Conservation (phyloP, 1,140 invertebrate genomes). For the Mercenaria mercenaria region DNA sequence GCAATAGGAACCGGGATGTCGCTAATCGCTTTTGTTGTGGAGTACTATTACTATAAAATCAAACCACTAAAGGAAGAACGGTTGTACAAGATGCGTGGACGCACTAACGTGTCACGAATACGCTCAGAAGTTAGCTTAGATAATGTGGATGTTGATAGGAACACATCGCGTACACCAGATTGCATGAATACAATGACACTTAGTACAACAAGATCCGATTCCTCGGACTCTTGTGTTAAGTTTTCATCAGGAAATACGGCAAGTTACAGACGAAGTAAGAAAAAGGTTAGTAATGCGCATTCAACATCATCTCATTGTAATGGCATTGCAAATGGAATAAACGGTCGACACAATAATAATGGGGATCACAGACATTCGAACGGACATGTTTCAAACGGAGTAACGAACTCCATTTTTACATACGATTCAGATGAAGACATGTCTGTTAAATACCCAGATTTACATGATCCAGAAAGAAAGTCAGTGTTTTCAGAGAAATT, state of each 20-base stretch:
- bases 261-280: neutral
- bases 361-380: neutral
- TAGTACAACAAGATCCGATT: neutral
- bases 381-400: slow-evolving; percentile 23
- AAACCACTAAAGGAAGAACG: slow-evolving; percentile 31
- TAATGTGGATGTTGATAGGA: neutral
- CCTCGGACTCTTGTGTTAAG: neutral
- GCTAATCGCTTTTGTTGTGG: slow-evolving; percentile 95
- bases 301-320: neutral
- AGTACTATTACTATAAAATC: slow-evolving; percentile 91
- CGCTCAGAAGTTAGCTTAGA: slow-evolving; percentile 17
- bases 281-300: neutral
- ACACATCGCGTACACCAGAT: neutral
- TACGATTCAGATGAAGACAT: slow-evolving; percentile 34
- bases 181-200: neutral
- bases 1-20: slow-evolving; percentile 86
- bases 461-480: slow-evolving; percentile 22
- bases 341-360: neutral
- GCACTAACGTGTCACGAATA: neutral
- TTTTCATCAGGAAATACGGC: neutral
- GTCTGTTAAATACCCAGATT: slow-evolving; percentile 11
- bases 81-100: slow-evolving; percentile 6
- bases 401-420: slow-evolving; percentile 14
- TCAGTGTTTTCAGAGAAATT: slow-evolving; percentile 55
- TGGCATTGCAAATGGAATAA: neutral